Evolutionary conservation across 2,113 vertebrate species (phyloP), one percentile per base, ranked within the genome.

Genomic region (Ailuropoda melanoleuca): DNA sequence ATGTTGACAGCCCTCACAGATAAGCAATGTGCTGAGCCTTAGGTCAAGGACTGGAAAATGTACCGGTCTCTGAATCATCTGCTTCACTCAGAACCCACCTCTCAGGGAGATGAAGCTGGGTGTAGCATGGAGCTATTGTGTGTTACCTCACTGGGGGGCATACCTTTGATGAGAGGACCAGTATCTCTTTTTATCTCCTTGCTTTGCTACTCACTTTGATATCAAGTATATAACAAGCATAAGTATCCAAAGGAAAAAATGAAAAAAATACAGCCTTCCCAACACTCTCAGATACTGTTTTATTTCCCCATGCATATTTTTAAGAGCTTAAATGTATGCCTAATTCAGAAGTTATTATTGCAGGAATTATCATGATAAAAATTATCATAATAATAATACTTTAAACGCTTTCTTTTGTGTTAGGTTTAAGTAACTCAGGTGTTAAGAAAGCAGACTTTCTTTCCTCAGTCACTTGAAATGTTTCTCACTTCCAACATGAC

Each of bases 321-420:
- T 56, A 95, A 92, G 83, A 87, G 43, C 70, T 72, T 70, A 46
- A 80, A 56, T 89, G 17, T 50, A 55, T 62, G 34, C 26, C 39
- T 75, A n/a, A 87, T 66, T 96, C 62, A 24, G 64, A 84, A 77
- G 39, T 75, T 81, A 75, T 77, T 58, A 55, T 92, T 93, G 58
- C 4, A 81, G 86, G 24, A 91, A 85, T 88, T 58, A 62, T 80
- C 50, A 39, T 39, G 82, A 78, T 94, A 46, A 75, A 68, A 93
- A 68, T 78, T 11, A 37, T 93, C 64, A 48, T n/a, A 66, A 83
- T 72, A 78, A 83, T 87, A 12, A 68, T 70, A 80, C 60, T 95
- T 37, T 9, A 74, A 17, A 5, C 12, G 56, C 23, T 87, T 94
- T 86, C 13, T 46, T 92, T 84, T 31, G 18, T 48, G 1, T 93